Conservation (phyloP, 2,888 invertebrate genomes). For the Patella pellucida region DNA sequence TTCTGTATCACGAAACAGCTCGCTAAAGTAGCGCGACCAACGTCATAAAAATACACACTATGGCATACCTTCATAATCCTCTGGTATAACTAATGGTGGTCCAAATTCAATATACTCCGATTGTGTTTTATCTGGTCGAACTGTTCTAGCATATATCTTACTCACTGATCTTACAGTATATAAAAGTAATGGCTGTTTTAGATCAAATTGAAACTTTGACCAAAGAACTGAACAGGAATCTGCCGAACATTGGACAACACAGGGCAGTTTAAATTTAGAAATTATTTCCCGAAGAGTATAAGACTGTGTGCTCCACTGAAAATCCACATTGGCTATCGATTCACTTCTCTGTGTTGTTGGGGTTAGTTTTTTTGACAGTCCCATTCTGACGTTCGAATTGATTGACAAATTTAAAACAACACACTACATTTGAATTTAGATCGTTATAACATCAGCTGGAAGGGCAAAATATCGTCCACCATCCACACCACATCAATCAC, state of each 20-base stretch:
- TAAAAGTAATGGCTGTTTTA: constrained; percentile 47
- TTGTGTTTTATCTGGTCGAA: constrained; percentile 26
- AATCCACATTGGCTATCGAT: constrained; percentile 28
- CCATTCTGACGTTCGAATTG: background rate
- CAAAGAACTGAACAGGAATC: constrained; percentile 41
- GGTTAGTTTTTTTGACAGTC: constrained; percentile 8
- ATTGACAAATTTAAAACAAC: no score
- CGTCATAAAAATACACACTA: background rate
- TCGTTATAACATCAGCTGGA: no score
- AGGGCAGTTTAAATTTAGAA: constrained; percentile 44
- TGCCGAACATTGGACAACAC: constrained; percentile 46
- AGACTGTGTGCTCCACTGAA: constrained; percentile 50
- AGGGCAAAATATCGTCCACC: no score
- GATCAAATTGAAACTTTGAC: constrained; percentile 45
- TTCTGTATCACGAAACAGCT: no score
- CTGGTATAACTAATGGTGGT: constrained; percentile 46
- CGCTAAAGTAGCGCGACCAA: no score
- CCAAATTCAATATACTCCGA: constrained; percentile 37
- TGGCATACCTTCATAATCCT: constrained; percentile 47
- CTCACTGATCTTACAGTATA: constrained; percentile 37
- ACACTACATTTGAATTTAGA: no score
- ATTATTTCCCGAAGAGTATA: constrained; percentile 47
- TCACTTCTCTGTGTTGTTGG: background rate
- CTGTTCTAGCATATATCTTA: constrained; percentile 42
- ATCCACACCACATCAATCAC: no score